These are phyloP conservation scores for Karalla daura DNA, from an alignment of 2,797 vertebrate species.

Conservation along the genomic window DNA sequence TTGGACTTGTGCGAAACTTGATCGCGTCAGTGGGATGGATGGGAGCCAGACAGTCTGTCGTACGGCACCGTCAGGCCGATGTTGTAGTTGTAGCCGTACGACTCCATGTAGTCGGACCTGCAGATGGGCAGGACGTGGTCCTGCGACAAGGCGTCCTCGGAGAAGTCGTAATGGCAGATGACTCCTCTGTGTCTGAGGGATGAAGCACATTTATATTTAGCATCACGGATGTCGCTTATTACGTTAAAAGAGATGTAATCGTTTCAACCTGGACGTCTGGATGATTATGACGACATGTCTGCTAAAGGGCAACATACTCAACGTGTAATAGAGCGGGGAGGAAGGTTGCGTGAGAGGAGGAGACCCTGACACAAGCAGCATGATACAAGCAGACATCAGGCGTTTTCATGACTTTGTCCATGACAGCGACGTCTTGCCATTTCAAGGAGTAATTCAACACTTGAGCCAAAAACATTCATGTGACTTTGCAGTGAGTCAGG, in stretches of 20 bases:
- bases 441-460: background rate
- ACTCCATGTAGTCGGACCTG: slow-evolving; percentile 85
- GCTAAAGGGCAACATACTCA: too few relatives aligned
- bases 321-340: background rate
- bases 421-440: background rate
- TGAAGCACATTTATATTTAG: background rate
- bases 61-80: slow-evolving; percentile 89
- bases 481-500: background rate
- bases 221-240: background rate
- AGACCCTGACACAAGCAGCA: background rate
- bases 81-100: slow-evolving; percentile 90
- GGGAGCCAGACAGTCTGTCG: slow-evolving; percentile 75
- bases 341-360: background rate
- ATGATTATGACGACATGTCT: too few relatives aligned
- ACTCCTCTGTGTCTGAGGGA: slow-evolving; percentile 88
- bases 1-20: background rate
- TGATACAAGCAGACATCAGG: background rate
- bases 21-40: slow-evolving; percentile 61
- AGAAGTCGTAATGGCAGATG: slow-evolving; percentile 93
- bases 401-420: background rate
- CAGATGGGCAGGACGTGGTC: slow-evolving; percentile 92
- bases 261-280: background rate
- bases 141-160: slow-evolving; percentile 82
- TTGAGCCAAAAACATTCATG: background rate
- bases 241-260: too few relatives aligned